phyloP scores from a whole-genome alignment of 2,888 invertebrate genomes.

The Limnephilus auricula region DNA sequence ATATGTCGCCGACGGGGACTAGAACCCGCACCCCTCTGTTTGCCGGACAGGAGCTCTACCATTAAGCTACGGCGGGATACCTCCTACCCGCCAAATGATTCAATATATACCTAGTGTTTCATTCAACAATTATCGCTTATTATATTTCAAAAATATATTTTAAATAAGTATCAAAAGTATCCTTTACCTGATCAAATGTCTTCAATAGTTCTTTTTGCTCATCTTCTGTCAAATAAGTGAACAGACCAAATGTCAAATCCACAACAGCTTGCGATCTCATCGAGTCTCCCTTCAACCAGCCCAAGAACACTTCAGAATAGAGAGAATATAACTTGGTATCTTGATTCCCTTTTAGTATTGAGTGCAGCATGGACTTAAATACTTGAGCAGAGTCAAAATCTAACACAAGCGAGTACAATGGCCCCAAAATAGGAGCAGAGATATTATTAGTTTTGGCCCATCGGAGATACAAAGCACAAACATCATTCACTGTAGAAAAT shows the following conservation, averaged over 20 bases:
- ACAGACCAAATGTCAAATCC: conserved; percentile 80
- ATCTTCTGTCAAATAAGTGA: conserved; percentile 76
- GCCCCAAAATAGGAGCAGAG: conserved; percentile 73
- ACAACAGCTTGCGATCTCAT: conserved; percentile 78
- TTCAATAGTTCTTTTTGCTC: conserved; percentile 78
- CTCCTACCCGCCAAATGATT: no score
- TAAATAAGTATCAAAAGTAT: background rate
- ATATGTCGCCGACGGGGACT: no score
- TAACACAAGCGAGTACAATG: conserved; percentile 77
- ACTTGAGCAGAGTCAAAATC: conserved; percentile 78
- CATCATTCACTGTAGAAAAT: conserved; percentile 72
- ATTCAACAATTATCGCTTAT: no score
- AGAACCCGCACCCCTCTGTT: no score
- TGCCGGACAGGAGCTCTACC: no score
- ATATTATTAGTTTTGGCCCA: conserved; percentile 74
- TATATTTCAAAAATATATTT: no score
- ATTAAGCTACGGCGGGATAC: no score
- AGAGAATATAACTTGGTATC: conserved; percentile 68
- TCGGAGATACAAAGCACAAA: conserved; percentile 78
- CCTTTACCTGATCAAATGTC: conserved; percentile 77
- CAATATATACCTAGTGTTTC: no score
- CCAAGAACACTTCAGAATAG: conserved; percentile 69
- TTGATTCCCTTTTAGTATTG: conserved; percentile 67
- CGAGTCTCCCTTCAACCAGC: conserved; percentile 76
- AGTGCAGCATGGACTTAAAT: conserved; percentile 72